These are phyloP conservation scores for Melanaphis sacchari DNA, from an alignment of 1,140 invertebrate genomes.

Conservation along the genomic window DNA sequence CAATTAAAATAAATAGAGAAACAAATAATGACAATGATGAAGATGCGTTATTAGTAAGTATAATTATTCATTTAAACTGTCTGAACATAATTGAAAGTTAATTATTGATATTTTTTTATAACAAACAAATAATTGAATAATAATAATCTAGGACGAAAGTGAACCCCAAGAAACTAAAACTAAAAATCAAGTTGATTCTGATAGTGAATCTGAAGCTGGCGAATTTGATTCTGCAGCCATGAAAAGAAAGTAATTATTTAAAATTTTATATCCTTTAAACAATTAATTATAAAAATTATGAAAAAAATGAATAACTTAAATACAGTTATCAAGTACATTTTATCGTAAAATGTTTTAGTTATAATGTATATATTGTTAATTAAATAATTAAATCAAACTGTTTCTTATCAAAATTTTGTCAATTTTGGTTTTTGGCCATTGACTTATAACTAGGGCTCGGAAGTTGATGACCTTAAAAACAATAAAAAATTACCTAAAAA, in stretches of 20 bases:
- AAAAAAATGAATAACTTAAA: neutral
- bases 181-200: constrained; percentile 48
- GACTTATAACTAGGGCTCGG: no score
- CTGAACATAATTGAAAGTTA: neutral
- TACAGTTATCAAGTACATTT: no score
- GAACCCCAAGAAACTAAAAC: constrained; percentile 40
- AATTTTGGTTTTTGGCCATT: neutral
- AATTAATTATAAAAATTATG: neutral
- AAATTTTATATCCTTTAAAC: neutral
- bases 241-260: constrained; percentile 50
- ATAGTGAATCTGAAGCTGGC: constrained; percentile 61
- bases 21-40: constrained; percentile 66
- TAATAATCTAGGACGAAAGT: constrained; percentile 24
- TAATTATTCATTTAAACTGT: neutral
- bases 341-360: no score
- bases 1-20: constrained; percentile 63
- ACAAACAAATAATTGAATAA: neutral
- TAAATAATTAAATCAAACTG: neutral
- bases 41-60: constrained; percentile 25
- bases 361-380: no score
- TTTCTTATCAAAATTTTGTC: neutral
- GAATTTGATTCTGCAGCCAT: constrained; percentile 64
- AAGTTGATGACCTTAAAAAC: no score
- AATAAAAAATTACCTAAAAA: no score
- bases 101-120: neutral